These are phyloP conservation scores for Hemithea aestivaria DNA, from an alignment of 2,888 invertebrate species.

Conservation along the genomic window DNA sequence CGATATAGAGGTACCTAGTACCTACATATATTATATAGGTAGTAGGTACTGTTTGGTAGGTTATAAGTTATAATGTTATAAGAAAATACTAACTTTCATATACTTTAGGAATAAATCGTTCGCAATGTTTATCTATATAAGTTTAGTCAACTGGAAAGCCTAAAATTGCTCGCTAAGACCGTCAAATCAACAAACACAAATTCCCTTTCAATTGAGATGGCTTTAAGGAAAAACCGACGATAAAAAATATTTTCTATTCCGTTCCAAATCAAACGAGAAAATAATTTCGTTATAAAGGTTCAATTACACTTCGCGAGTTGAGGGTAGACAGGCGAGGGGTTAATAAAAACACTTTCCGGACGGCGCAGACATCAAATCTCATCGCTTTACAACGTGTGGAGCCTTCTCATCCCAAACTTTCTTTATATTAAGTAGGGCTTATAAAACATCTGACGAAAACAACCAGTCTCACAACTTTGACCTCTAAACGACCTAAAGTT, in stretches of 20 bases:
- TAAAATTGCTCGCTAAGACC: too few species aligned
- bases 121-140: too few species aligned
- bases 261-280: constrained; percentile 31
- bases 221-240: constrained; percentile 25
- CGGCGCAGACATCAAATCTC: constrained; percentile 11
- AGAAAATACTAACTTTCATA: not conserved
- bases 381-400: constrained; percentile 11
- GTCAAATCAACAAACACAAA: constrained; percentile 31
- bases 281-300: constrained; percentile 36
- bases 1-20: too few species aligned
- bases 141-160: too few species aligned
- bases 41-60: too few species aligned
- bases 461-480: not conserved
- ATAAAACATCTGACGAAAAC: constrained; percentile 3
- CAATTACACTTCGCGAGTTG: constrained; percentile 33
- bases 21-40: too few species aligned
- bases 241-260: constrained; percentile 32
- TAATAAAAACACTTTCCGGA: constrained; percentile 18
- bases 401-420: constrained; percentile 4
- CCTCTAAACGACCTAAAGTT: constrained; percentile 9
- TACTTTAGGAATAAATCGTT: too few species aligned
- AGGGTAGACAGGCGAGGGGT: constrained; percentile 16
- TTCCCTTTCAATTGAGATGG: constrained; percentile 22
- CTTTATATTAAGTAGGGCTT: not conserved
- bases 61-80: too few species aligned